Base-by-base conservation (phyloP, 2,113 vertebrate genomes). In the Anoura caudifer region DNA sequence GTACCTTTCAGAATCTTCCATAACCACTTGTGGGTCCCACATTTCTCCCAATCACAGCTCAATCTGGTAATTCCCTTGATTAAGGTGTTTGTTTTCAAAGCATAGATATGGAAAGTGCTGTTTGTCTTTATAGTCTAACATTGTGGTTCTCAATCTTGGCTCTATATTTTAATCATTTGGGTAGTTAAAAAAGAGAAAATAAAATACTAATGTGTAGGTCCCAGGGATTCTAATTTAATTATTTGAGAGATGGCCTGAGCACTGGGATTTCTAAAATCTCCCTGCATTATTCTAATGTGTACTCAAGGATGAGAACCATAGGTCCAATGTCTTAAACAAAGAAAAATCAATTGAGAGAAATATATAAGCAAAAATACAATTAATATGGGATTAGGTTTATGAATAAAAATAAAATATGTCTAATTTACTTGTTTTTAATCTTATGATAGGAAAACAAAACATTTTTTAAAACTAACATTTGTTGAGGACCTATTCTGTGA, bases 21-120 rank as follows among this genome's bases (percentile, higher is more conserved):
- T 72, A 89, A 81, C 50, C 38, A 76, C 12, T 89, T 90, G 54
- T 41, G 33, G 41, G 14, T 6, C 1, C 26, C 22, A 82, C 24
- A 91, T 81, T 88, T 87, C 24, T 52, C 69, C n/a, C 63, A 85
- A 88, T 81, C 22, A 73, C 12, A 91, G 36, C 20, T 19, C 19
- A 91, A 81, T 89, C 20, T 93, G 43, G 20, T 84, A 94, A 93
- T 33, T 81, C 33, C 28, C 22, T 26, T 9, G 36, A 91, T 24
- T 89, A 89, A 95, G 19, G 47, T 77, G 17, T 84, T 93, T 79
- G 41, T 85, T 94, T 91, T 91, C 77, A 96, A 91, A 87, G 36
- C 54, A 88, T 12, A 54, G 12, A 79, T 54, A 69, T 36, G 41
- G 28, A 36, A 86, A 92, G 11, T 56, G 14, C 4, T 61, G 24